These are phyloP conservation scores for Actenoides lindsayi DNA, from an alignment of 2,113 vertebrate genomes.

Conservation along the genomic window DNA sequence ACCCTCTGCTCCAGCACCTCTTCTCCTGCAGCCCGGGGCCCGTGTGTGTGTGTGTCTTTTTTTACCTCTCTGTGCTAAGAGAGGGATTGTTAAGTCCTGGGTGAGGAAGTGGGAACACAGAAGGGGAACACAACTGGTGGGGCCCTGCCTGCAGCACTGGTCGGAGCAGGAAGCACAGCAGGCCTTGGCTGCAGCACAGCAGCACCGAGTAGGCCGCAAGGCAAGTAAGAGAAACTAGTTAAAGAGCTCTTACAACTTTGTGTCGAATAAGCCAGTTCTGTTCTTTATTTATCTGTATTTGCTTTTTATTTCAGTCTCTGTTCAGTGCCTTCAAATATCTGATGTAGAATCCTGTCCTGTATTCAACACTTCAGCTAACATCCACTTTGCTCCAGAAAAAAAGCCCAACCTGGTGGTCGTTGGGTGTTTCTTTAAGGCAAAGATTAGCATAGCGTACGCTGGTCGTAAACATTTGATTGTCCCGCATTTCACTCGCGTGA, in stretches of 20 bases:
- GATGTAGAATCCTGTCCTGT: rapidly evolving
- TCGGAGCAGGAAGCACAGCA: neutral
- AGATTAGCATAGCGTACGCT: neutral
- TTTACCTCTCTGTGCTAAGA: neutral
- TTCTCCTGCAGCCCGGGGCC: too few relatives aligned
- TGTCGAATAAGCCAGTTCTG: neutral
- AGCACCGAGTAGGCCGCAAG: rapidly evolving
- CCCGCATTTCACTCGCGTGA: neutral
- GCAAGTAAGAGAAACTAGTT: neutral
- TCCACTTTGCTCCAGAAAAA: neutral
- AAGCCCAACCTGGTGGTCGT: too few relatives aligned
- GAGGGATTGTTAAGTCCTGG: neutral
- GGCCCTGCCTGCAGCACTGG: neutral
- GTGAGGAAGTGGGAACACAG: neutral
- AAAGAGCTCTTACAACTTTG: neutral
- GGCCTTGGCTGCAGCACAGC: neutral
- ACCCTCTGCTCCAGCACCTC: neutral
- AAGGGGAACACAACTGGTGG: too few relatives aligned
- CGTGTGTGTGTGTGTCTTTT: rapidly evolving
- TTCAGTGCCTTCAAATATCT: neutral
- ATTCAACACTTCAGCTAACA: rapidly evolving
- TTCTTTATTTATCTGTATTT: neutral
- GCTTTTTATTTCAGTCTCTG: neutral
- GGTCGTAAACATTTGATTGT: neutral
- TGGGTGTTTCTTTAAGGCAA: neutral